phyloP scores from a whole-genome alignment of 2,113 vertebrate species.

The Semicossyphus pulcher region DNA sequence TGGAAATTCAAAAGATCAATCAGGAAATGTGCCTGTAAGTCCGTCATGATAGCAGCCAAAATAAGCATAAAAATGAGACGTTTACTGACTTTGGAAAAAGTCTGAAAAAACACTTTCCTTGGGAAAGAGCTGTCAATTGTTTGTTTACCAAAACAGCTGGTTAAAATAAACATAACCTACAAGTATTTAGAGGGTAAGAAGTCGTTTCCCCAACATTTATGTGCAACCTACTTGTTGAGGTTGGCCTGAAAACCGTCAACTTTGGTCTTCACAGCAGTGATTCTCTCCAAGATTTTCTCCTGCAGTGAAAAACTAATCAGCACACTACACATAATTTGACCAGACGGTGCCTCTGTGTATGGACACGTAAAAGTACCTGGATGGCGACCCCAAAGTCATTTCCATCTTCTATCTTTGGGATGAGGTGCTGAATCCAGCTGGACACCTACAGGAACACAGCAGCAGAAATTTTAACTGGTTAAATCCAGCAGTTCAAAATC shows the following conservation, averaged over 20 bases:
- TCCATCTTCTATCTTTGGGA: constrained; percentile 93
- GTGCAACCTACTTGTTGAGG: constrained; percentile 70
- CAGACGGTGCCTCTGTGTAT: background rate
- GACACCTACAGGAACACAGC: constrained; percentile 77
- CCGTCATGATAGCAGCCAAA: background rate
- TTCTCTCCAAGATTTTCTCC: constrained; percentile 92
- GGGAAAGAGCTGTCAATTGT: too few species aligned
- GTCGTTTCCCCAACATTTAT: background rate
- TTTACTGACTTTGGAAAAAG: background rate
- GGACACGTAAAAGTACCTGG: constrained; percentile 79
- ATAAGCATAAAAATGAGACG: background rate
- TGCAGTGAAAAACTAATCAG: constrained; percentile 65
- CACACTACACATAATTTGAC: fast-evolving
- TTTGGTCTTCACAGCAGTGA: constrained; percentile 89
- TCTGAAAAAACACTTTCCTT: too few species aligned
- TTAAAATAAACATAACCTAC: background rate
- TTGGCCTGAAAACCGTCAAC: constrained; percentile 87
- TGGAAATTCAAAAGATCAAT: constrained; percentile 6
- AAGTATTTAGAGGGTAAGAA: background rate
- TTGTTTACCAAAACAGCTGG: background rate
- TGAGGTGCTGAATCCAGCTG: constrained; percentile 90
- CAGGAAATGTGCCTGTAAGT: background rate
- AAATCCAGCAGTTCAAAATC: too few species aligned
- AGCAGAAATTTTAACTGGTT: background rate
- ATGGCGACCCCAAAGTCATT: constrained; percentile 94